phyloP scores from a whole-genome alignment of 2,888 invertebrate species.

The Caenorhabditis imperialis region DNA sequence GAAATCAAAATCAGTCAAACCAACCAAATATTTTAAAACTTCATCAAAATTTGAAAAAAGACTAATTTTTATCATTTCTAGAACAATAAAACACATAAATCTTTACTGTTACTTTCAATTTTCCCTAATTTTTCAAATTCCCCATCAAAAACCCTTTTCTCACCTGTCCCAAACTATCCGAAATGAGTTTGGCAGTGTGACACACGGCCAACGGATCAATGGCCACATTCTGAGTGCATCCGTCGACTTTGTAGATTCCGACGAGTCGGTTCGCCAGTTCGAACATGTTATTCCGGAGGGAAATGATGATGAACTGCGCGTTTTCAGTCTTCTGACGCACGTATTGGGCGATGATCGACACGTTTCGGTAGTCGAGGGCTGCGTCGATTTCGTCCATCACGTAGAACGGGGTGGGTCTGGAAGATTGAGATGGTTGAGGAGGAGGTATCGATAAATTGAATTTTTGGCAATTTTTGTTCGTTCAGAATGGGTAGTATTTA shows the following conservation, averaged over 20 bases:
- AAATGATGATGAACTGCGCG: slow-evolving; percentile 98
- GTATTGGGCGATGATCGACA: slow-evolving; percentile 97
- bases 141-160: too few relatives aligned
- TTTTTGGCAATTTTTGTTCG: too few relatives aligned
- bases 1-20: not conserved
- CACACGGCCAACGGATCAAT: slow-evolving; percentile 56
- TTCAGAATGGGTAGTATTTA: too few relatives aligned
- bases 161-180: slow-evolving; percentile 20
- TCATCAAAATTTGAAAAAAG: too few relatives aligned
- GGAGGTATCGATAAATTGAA: too few relatives aligned
- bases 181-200: slow-evolving; percentile 15
- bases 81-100: too few relatives aligned
- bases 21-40: too few relatives aligned
- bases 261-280: slow-evolving; percentile 92
- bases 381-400: slow-evolving; percentile 89
- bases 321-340: slow-evolving; percentile 91
- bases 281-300: slow-evolving; percentile 96
- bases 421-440: too few relatives aligned
- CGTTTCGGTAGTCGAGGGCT: slow-evolving; percentile 93
- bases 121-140: too few relatives aligned
- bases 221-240: slow-evolving; percentile 61
- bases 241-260: slow-evolving; percentile 90
- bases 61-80: too few relatives aligned
- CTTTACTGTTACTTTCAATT: too few relatives aligned
- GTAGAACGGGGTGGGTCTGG: slow-evolving; percentile 90